Conservation (phyloP, 2,113 vertebrate genomes). For the Gasterosteus aculeatus region DNA sequence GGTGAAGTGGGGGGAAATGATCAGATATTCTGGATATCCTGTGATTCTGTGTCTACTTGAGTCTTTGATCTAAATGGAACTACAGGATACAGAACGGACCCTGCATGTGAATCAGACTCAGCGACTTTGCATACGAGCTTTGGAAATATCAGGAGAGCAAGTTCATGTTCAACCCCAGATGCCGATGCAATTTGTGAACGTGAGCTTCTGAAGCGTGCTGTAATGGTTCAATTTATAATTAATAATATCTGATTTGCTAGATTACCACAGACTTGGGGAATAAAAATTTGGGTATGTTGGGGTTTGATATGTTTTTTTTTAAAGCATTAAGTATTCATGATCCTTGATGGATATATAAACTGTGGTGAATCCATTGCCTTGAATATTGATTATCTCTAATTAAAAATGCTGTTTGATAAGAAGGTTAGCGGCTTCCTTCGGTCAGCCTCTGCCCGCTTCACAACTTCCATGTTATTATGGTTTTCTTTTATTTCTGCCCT, state of each 20-base stretch:
- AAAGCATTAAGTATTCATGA: slow-evolving; percentile 95
- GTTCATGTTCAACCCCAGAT: slow-evolving; percentile 63
- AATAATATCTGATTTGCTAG: slow-evolving; percentile 94
- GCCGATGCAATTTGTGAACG: slow-evolving; percentile 74
- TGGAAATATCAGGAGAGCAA: slow-evolving; percentile 69
- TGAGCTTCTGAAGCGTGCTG: slow-evolving; percentile 65
- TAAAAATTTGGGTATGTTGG: slow-evolving; percentile 81
- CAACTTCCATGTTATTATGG: slow-evolving; percentile 69
- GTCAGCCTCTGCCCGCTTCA: slow-evolving; percentile 79
- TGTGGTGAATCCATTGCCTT: slow-evolving; percentile 80
- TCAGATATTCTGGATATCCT: slow-evolving; percentile 75
- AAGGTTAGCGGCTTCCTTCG: slow-evolving; percentile 61
- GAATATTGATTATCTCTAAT: slow-evolving; percentile 98
- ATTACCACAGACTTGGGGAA: slow-evolving; percentile 91
- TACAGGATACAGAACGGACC: slow-evolving; percentile 63
- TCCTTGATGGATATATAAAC: slow-evolving; percentile 91
- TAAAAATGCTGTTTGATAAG: slow-evolving; percentile 94
- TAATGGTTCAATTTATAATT: slow-evolving; percentile 87
- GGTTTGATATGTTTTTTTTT: slow-evolving; percentile 81
- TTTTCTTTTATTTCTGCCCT: slow-evolving; percentile 68
- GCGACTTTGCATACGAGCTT: slow-evolving; percentile 54
- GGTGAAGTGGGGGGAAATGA: slow-evolving; percentile 60
- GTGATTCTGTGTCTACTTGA: slow-evolving; percentile 73
- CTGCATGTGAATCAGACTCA: slow-evolving; percentile 71
- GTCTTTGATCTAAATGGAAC: slow-evolving; percentile 81